These are phyloP conservation scores for Philhelius pedissequus DNA, from an alignment of 2,888 invertebrate genomes.

Conservation along the genomic window DNA sequence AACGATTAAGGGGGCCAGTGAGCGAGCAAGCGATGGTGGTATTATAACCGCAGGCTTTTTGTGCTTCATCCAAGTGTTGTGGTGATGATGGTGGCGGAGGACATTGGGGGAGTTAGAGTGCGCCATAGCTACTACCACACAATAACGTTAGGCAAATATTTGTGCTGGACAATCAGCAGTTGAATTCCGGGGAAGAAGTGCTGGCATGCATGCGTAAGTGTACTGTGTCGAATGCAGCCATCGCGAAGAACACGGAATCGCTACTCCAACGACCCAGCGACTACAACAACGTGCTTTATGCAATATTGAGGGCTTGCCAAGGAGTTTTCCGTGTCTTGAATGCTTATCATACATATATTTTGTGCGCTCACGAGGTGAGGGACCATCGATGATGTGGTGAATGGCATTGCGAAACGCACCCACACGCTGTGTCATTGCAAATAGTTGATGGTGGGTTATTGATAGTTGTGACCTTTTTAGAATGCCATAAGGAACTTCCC, in stretches of 20 bases:
- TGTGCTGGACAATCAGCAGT: conserved; percentile 30
- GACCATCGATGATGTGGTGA: conserved; percentile 12
- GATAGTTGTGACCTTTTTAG: conserved; percentile 54
- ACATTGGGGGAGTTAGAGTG: not conserved
- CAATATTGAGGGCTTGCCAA: conserved; percentile 22
- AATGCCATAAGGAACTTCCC: conserved; percentile 39
- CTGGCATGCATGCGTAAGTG: conserved; percentile 53
- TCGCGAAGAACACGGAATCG: not conserved
- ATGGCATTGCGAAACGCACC: conserved; percentile 37
- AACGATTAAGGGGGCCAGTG: conserved; percentile 32
- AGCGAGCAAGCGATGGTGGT: not conserved
- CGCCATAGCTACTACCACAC: not conserved
- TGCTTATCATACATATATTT: not conserved
- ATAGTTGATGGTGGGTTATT: conserved; percentile 28
- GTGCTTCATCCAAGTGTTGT: conserved; percentile 4
- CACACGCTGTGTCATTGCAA: conserved; percentile 30
- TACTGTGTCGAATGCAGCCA: not conserved
- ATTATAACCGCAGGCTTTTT: not conserved
- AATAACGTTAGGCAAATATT: conserved; percentile 59
- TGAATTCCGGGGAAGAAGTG: conserved; percentile 52
- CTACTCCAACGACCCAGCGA: not conserved
- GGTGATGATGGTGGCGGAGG: not conserved
- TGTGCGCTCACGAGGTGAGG: not conserved
- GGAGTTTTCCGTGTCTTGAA: conserved; percentile 33
- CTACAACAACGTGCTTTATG: conserved; percentile 26